Percentiles rank a stretch among this genome's conserved stretches.
Evolutionary conservation across 2,888 invertebrate genomes (phyloP).

Genomic region (Strigamia transsilvanica): DNA sequence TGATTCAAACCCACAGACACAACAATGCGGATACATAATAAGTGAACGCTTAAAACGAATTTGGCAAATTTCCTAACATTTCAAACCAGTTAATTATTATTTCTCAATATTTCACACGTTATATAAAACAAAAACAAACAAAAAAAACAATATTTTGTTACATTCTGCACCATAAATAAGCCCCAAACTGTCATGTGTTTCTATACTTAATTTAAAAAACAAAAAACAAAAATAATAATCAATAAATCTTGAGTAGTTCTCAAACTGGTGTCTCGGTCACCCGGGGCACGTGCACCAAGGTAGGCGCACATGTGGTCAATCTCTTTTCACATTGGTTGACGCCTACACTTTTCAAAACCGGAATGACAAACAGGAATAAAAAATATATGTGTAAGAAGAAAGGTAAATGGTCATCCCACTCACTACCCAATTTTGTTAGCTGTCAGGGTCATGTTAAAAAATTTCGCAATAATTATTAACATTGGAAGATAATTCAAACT

Average conservation of each 20-base stretch:
- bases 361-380: constrained; percentile 20
- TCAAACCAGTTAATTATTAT: no score
- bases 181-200: no score
- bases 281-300: constrained; percentile 10
- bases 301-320: background rate
- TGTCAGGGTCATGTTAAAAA: constrained; percentile 2
- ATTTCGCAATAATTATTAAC: constrained; percentile 4
- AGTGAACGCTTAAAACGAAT: no score
- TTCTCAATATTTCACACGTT: no score
- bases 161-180: no score
- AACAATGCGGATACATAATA: no score
- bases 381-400: background rate
- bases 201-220: no score
- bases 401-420: constrained; percentile 15
- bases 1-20: no score
- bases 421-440: background rate
- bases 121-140: no score
- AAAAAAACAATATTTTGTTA: no score
- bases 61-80: no score
- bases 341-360: background rate
- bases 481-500: background rate
- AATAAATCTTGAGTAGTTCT: background rate
- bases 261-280: background rate
- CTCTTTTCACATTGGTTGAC: background rate
- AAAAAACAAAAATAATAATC: no score